Evolutionary conservation across 2,113 vertebrate genomes (phyloP).

Genomic region (Dolichotis patagonum): DNA sequence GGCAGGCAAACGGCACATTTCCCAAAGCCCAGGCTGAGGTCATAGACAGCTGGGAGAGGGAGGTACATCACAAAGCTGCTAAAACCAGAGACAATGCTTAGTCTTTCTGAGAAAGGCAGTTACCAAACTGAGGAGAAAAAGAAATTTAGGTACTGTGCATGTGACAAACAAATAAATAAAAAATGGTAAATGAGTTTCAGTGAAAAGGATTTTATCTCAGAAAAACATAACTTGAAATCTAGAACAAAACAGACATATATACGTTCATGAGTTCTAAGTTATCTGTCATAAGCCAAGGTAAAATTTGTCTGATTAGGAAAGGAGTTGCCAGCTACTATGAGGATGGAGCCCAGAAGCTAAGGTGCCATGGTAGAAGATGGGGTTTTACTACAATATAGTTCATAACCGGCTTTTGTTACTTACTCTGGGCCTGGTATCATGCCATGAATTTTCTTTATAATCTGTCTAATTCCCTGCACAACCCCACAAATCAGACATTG

Average conservation of each 20-base stretch:
- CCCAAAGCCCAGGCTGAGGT: neutral
- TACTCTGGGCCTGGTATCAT: neutral
- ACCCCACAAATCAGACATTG: neutral
- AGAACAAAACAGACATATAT: neutral
- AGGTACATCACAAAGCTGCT: neutral
- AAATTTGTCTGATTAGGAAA: neutral
- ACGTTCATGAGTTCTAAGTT: neutral
- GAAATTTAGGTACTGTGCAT: neutral
- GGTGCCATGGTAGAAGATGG: neutral
- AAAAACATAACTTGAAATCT: conserved; percentile 38
- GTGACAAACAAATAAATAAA: neutral
- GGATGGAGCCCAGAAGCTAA: neutral
- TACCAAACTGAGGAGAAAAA: neutral
- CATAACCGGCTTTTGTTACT: neutral
- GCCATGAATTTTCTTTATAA: neutral
- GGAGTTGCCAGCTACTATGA: neutral
- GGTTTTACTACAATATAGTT: neutral
- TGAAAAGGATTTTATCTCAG: neutral
- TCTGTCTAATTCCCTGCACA: neutral
- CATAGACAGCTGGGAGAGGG: neutral
- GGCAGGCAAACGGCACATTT: neutral
- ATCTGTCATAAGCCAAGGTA: neutral
- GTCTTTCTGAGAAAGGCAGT: neutral
- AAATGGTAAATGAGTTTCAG: neutral
- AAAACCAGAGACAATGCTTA: neutral